Percentiles rank a stretch among this genome's conserved stretches.
Conservation (phyloP, 2,888 invertebrate genomes). For the Gisinianus flammeolus region DNA sequence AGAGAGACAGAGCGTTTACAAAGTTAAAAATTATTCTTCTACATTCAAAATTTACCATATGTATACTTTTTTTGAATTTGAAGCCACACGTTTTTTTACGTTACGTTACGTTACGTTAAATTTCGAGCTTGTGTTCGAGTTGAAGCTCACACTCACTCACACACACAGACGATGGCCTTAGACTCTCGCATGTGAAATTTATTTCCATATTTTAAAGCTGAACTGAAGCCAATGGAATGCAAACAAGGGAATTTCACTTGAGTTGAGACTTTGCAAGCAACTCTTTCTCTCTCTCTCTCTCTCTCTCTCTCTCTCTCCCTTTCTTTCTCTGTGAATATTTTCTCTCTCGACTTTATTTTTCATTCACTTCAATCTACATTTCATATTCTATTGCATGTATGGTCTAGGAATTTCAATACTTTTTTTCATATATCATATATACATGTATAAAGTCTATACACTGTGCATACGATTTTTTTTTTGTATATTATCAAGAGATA, state of each 20-base stretch:
- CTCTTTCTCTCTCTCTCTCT: background rate
- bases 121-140: too few species aligned
- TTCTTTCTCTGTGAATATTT: background rate
- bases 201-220: slow-evolving; percentile 28
- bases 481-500: background rate
- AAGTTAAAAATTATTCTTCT: too few species aligned
- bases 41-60: too few species aligned
- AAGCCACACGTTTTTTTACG: too few species aligned
- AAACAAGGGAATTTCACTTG: slow-evolving; percentile 17
- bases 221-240: slow-evolving; percentile 29
- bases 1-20: too few species aligned
- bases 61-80: too few species aligned
- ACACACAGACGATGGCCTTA: too few species aligned
- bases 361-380: slow-evolving; percentile 12
- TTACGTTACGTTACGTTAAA: too few species aligned
- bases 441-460: background rate
- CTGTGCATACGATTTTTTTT: background rate
- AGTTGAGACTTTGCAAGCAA: background rate
- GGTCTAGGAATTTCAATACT: background rate
- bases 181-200: slow-evolving; percentile 8
- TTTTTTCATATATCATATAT: background rate
- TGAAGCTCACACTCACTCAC: too few species aligned
- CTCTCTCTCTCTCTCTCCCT: background rate
- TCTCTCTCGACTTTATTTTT: background rate
- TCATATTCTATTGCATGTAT: slow-evolving; percentile 9